Conservation (phyloP, 2,113 vertebrate genomes). For the Periophthalmus modestus region DNA sequence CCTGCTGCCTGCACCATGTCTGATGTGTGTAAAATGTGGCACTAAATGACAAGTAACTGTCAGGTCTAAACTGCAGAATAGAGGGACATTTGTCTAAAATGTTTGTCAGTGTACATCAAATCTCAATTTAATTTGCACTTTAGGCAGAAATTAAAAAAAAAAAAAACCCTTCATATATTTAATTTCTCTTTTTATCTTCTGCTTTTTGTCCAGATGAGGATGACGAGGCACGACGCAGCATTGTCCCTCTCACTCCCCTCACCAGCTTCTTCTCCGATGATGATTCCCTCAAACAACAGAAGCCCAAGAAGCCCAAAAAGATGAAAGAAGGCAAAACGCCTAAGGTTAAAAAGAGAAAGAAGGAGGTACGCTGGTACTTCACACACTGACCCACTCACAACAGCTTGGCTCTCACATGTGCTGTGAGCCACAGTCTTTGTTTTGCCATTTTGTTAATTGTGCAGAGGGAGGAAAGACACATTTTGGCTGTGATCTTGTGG, state of each 20-base stretch:
- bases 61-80: not conserved
- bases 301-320: conserved; percentile 88
- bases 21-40: not conserved
- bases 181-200: not conserved
- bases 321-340: conserved; percentile 83
- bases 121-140: not conserved
- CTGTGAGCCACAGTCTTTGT: conserved; percentile 20
- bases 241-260: conserved; percentile 76
- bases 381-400: conserved; percentile 30
- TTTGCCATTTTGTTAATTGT: conserved; percentile 49
- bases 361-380: conserved; percentile 76
- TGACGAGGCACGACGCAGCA: conserved; percentile 69
- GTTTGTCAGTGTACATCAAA: not conserved
- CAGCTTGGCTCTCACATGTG: conserved; percentile 30
- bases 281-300: conserved; percentile 77
- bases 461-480: conserved; percentile 55
- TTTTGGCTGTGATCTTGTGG: conserved; percentile 48
- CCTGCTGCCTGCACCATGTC: too few relatives aligned
- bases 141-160: too few relatives aligned
- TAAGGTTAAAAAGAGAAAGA: conserved; percentile 88
- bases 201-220: conserved; percentile 81
- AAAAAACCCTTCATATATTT: not conserved
- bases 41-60: not conserved
- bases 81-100: not conserved
- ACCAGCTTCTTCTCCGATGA: conserved; percentile 83